These are phyloP conservation scores for Pammene aurita DNA, from an alignment of 2,888 invertebrate genomes.

Conservation along the genomic window DNA sequence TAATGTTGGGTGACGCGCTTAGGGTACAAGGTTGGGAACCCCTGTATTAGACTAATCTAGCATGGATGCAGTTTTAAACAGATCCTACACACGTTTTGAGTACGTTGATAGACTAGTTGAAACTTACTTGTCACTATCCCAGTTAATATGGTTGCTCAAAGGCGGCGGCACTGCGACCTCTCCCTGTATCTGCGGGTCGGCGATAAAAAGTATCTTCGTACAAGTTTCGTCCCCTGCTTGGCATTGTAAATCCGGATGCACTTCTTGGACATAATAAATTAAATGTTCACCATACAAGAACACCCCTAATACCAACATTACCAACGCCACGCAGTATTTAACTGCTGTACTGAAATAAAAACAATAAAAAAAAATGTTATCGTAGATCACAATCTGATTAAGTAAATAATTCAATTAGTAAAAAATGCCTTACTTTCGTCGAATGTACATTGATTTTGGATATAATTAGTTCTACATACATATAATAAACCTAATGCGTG, in stretches of 20 bases:
- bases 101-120: too few relatives aligned
- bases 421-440: slow-evolving; percentile 55
- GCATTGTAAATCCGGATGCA: slow-evolving; percentile 75
- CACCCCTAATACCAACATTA: slow-evolving; percentile 56
- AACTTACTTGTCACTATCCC: slow-evolving; percentile 94
- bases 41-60: too few relatives aligned
- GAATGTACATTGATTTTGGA: slow-evolving; percentile 55
- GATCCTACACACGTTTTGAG: too few relatives aligned
- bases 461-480: too few relatives aligned
- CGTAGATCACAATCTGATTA: not conserved
- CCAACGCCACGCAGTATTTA: slow-evolving; percentile 63
- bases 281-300: slow-evolving; percentile 83
- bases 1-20: too few relatives aligned
- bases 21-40: too few relatives aligned
- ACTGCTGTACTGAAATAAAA: slow-evolving; percentile 59
- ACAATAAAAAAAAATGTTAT: slow-evolving; percentile 17
- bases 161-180: slow-evolving; percentile 87
- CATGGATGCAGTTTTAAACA: too few relatives aligned
- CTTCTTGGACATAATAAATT: slow-evolving; percentile 70
- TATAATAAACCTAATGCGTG: not conserved
- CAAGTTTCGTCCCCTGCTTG: slow-evolving; percentile 73
- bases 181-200: slow-evolving; percentile 97
- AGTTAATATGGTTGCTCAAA: slow-evolving; percentile 88
- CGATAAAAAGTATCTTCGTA: slow-evolving; percentile 87
- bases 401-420: not conserved